phyloP scores from a whole-genome alignment of 2,888 invertebrate genomes.

The Choreutis nemorana region DNA sequence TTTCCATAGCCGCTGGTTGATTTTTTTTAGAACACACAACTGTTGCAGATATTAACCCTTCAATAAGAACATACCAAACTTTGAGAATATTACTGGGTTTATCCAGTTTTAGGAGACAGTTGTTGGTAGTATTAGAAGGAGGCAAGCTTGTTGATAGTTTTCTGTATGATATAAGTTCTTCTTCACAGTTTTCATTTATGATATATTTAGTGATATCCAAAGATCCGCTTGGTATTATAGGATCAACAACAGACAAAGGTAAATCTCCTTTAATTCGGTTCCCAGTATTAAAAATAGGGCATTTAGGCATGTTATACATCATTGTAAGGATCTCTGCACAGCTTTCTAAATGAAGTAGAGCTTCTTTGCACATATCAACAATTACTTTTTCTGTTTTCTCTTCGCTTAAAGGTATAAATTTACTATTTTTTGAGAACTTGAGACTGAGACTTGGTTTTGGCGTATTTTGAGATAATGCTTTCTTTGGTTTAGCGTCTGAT shows the following conservation, averaged over 20 bases:
- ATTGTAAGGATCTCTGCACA: slow-evolving; percentile 88
- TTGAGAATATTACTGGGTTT: slow-evolving; percentile 84
- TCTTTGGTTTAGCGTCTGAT: slow-evolving; percentile 50
- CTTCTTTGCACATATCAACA: slow-evolving; percentile 76
- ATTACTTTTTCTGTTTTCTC: slow-evolving; percentile 57
- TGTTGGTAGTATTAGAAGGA: slow-evolving; percentile 52
- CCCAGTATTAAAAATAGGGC: slow-evolving; percentile 91
- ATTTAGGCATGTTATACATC: slow-evolving; percentile 95
- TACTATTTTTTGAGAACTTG: slow-evolving; percentile 55
- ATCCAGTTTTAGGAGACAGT: slow-evolving; percentile 73
- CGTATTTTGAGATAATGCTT: slow-evolving; percentile 29
- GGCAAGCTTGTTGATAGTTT: slow-evolving; percentile 64
- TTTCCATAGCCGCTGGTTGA: slow-evolving; percentile 87
- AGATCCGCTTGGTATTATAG: slow-evolving; percentile 78
- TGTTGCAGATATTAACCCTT: slow-evolving; percentile 83
- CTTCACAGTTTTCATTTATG: slow-evolving; percentile 70
- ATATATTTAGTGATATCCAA: slow-evolving; percentile 75
- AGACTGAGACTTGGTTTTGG: slow-evolving; percentile 44
- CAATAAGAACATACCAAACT: slow-evolving; percentile 89
- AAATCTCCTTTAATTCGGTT: slow-evolving; percentile 82
- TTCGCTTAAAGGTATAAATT: slow-evolving; percentile 52
- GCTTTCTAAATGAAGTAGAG: slow-evolving; percentile 83
- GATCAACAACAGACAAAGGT: slow-evolving; percentile 82
- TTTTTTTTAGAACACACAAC: slow-evolving; percentile 89
- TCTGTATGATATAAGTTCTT: slow-evolving; percentile 72